These are phyloP conservation scores for Physella acuta DNA, from an alignment of 1,140 invertebrate genomes.

Conservation along the genomic window DNA sequence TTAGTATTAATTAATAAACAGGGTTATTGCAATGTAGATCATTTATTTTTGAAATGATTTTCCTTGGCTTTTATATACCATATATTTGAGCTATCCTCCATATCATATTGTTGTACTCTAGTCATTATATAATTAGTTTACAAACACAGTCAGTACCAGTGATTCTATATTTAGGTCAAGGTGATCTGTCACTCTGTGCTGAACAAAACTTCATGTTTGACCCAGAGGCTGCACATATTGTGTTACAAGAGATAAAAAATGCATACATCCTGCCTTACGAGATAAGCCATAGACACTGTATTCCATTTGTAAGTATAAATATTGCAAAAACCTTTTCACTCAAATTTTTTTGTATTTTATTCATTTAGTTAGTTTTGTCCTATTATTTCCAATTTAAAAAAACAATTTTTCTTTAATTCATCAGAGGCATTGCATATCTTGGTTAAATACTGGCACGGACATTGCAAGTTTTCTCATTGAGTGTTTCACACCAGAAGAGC, in stretches of 20 bases:
- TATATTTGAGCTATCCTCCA: no score
- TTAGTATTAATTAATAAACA: no score
- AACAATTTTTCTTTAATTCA: neutral
- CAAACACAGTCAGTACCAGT: no score
- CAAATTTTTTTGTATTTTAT: neutral
- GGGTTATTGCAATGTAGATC: no score
- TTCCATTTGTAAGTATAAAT: constrained; percentile 39
- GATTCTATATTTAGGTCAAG: constrained; percentile 63
- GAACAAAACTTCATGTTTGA: constrained; percentile 81
- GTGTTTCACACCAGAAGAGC: constrained; percentile 8
- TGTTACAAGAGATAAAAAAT: constrained; percentile 76
- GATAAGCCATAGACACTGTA: constrained; percentile 33
- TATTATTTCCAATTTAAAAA: neutral
- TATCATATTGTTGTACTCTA: no score
- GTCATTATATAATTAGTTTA: no score
- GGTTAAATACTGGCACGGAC: constrained; percentile 15
- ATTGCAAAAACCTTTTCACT: neutral
- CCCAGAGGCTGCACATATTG: constrained; percentile 79
- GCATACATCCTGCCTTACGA: constrained; percentile 46
- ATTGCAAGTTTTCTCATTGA: constrained; percentile 17
- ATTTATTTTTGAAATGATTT: no score
- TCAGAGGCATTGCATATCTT: constrained; percentile 7
- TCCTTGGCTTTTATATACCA: no score
- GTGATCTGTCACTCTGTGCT: constrained; percentile 69
- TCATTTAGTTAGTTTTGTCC: neutral